Evolutionary conservation across 1,140 invertebrate genomes (phyloP).

Genomic region (Bemisia tabaci): DNA sequence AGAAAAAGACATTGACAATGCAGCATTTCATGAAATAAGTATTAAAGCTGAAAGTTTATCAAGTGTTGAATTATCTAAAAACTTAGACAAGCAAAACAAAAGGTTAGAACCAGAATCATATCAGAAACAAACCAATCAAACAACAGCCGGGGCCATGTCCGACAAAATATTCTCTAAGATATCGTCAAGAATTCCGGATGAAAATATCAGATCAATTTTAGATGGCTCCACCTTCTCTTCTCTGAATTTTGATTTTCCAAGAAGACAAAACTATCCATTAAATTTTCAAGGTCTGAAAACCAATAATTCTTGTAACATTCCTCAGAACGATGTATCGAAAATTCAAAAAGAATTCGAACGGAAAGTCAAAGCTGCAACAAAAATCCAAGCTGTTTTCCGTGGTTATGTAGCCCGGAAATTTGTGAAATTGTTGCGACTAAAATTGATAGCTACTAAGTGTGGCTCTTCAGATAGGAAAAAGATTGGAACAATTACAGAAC

Average conservation of each 20-base stretch:
- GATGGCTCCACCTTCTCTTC: not conserved
- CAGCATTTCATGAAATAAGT: constrained; percentile 4
- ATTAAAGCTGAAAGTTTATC: not conserved
- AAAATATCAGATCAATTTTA: not conserved
- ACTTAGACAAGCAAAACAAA: no score
- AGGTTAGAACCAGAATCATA: no score
- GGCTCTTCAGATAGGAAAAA: not conserved
- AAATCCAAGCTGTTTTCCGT: constrained; percentile 54
- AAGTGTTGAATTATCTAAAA: not conserved
- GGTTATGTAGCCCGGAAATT: constrained; percentile 51
- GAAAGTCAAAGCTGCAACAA: constrained; percentile 42
- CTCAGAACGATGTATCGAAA: not conserved
- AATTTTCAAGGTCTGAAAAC: not conserved
- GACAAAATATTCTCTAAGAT: not conserved
- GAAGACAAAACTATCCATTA: not conserved
- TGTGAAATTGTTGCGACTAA: constrained; percentile 25
- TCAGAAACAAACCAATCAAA: not conserved
- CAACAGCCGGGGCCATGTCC: not conserved
- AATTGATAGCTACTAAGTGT: constrained; percentile 12
- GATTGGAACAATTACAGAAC: no score
- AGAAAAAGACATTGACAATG: not conserved
- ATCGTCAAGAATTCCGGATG: not conserved
- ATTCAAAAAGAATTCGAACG: not conserved
- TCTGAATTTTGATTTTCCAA: not conserved
- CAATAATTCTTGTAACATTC: not conserved